These are phyloP conservation scores for Caenorhabditis japonica DNA, from an alignment of 2,888 invertebrate genomes.

Conservation along the genomic window DNA sequence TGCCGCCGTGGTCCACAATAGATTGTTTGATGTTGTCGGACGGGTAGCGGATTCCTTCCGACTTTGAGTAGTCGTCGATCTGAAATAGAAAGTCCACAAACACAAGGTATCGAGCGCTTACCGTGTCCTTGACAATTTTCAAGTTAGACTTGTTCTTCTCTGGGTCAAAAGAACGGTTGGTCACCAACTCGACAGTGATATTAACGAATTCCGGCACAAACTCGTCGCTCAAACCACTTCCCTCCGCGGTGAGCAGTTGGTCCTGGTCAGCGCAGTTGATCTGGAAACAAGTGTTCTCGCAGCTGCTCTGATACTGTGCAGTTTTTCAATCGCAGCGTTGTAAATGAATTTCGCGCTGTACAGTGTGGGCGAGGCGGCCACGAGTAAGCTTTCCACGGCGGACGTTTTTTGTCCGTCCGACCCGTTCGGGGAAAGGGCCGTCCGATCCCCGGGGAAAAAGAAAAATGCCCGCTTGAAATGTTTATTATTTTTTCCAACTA, in stretches of 20 bases:
- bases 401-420: no score
- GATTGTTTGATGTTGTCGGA: conserved; percentile 43
- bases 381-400: no score
- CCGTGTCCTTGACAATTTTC: conserved; percentile 41
- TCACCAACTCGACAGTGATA: conserved; percentile 40
- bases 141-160: conserved; percentile 38
- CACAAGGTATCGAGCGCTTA: background rate
- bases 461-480: no score
- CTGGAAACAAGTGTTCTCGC: conserved; percentile 8
- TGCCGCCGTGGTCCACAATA: conserved; percentile 42
- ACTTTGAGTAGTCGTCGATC: conserved; percentile 40
- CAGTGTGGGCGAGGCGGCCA: no score
- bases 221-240: conserved; percentile 22
- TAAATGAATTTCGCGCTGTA: no score
- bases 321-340: no score
- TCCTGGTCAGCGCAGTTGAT: conserved; percentile 14
- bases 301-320: no score
- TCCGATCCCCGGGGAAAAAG: no score
- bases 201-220: background rate
- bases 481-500: no score
- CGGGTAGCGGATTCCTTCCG: conserved; percentile 38
- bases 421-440: no score
- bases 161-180: conserved; percentile 36
- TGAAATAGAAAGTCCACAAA: background rate
- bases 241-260: conserved; percentile 31